Evolutionary conservation across 2,113 vertebrate genomes (phyloP), one percentile per base, ranked within the genome.

Genomic region (Hydrolagus affinis): DNA sequence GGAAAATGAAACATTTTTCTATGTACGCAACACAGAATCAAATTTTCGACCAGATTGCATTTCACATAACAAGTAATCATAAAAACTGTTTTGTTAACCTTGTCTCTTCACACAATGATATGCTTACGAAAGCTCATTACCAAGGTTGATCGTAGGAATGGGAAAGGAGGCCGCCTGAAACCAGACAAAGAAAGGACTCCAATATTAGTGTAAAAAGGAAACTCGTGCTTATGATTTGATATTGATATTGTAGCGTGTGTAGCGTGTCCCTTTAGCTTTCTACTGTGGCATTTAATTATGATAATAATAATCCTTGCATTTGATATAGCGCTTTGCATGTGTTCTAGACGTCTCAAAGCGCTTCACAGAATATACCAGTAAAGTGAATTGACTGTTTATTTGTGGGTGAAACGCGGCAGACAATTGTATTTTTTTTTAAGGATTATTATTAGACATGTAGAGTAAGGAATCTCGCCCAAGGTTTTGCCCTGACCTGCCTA

Each of bases 191-290:
- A 66, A 28, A 64, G 60, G 21, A 66, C 30, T 62, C 25, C 66
- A 30, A 83, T 66, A 17, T 66, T 83, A 83, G 62, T 19, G 30
- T 83, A 30, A 83, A 30, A 15, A 83, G 28, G 23, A 15, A 30
- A 28, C 15, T 83, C 60, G 66, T 28, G 66, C 11, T 32, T 68
- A 83, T 19, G 25, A 66, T 19, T 9, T 83, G 78, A 83, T 60
- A 66, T 83, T 83, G 78, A 64, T 28, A 59, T 83, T 15, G 62
- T 66, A 83, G 62, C 23, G 66, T 28, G 60, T 66, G 78, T 83
- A 83, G 66, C 66, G 76, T 80, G 76, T 62, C 76, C 28, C 59
- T 14, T 28, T 80, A 44, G 44, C 44, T 44, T 44, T 59, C 30
- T 62, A 83, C 23, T 17, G 25, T 83, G 78, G 66, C 59, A 83